Conservation (phyloP, 2,888 invertebrate species). For the Drosophila prolongata region DNA sequence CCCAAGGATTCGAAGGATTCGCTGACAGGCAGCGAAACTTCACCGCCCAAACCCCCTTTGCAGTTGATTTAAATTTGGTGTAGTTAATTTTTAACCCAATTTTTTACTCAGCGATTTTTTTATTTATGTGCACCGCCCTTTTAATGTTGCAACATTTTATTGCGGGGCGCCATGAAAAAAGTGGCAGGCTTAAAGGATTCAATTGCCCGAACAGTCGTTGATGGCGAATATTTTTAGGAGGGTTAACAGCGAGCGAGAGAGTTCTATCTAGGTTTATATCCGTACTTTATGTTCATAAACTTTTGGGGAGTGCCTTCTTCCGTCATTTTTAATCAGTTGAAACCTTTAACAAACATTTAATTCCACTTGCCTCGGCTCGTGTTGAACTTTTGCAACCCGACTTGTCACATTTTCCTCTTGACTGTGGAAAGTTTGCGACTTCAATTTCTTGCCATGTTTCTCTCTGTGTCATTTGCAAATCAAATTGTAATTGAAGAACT, state of each 20-base stretch:
- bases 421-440: conserved; percentile 44
- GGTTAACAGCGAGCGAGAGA: not conserved
- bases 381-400: conserved; percentile 27
- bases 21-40: conserved; percentile 57
- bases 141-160: conserved; percentile 74
- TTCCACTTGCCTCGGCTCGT: conserved; percentile 27
- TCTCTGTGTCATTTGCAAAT: conserved; percentile 64
- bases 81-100: conserved; percentile 78
- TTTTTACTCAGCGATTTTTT: conserved; percentile 51
- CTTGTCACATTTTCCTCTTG: conserved; percentile 22
- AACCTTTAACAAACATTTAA: conserved; percentile 44
- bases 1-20: conserved; percentile 55
- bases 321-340: conserved; percentile 37
- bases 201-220: conserved; percentile 36
- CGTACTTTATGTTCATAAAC: not conserved
- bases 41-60: not conserved
- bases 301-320: conserved; percentile 1
- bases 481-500: conserved; percentile 68
- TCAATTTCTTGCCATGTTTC: conserved; percentile 55
- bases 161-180: conserved; percentile 50
- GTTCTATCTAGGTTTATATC: conserved; percentile 1
- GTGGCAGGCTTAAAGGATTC: conserved; percentile 25
- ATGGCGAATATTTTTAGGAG: not conserved
- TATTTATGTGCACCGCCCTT: conserved; percentile 74
- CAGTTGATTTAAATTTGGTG: conserved; percentile 76